These are phyloP conservation scores for Caenorhabditis macrosperma DNA, from an alignment of 2,888 invertebrate species.

Conservation along the genomic window DNA sequence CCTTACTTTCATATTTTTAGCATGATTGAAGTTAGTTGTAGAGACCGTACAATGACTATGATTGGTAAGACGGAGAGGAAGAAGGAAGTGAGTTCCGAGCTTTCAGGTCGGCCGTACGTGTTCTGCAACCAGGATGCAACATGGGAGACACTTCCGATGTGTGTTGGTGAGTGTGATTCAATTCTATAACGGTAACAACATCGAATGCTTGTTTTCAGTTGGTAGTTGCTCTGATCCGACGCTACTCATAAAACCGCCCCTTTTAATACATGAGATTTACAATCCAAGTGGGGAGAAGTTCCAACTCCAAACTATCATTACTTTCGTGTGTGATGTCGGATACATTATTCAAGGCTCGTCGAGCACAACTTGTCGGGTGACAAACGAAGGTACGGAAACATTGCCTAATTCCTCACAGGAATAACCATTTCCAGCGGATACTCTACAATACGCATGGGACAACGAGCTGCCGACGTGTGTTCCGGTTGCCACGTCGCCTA, in stretches of 20 bases:
- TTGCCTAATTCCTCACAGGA: too few relatives aligned
- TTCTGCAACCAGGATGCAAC: slow-evolving; percentile 13
- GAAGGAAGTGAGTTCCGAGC: too few relatives aligned
- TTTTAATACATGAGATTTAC: neutral
- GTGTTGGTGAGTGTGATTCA: slow-evolving; percentile 27
- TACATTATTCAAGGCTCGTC: too few relatives aligned
- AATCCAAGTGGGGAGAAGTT: neutral
- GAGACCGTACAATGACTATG: neutral
- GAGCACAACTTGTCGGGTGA: too few relatives aligned
- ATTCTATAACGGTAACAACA: neutral
- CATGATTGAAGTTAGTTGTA: slow-evolving; percentile 13
- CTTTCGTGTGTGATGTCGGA: slow-evolving; percentile 5
- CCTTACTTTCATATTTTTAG: slow-evolving; percentile 8
- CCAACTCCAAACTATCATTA: neutral
- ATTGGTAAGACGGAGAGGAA: slow-evolving; percentile 10
- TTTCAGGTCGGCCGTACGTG: slow-evolving; percentile 16
- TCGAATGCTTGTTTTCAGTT: neutral
- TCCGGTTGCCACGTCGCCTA: neutral
- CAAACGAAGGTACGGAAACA: too few relatives aligned
- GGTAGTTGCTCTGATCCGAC: slow-evolving; percentile 36
- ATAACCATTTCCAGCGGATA: too few relatives aligned
- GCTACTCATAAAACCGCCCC: slow-evolving; percentile 12
- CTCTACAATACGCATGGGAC: too few relatives aligned
- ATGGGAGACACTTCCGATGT: slow-evolving; percentile 39
- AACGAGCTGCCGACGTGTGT: slow-evolving; percentile 19